Evolutionary conservation across 2,888 invertebrate species (phyloP).

Genomic region (Mesorhabditis belari): DNA sequence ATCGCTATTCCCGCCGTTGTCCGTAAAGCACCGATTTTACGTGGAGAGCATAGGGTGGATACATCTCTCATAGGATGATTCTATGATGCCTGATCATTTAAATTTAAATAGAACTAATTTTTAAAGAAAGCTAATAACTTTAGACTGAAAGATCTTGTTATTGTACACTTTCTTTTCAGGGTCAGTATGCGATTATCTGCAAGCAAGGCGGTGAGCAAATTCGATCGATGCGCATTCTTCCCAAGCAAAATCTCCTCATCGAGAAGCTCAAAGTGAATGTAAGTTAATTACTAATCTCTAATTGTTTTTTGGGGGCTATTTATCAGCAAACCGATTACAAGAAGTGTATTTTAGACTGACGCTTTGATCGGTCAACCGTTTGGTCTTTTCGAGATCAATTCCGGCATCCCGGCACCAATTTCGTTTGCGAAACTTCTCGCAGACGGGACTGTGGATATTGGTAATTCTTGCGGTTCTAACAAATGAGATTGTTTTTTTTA

Average conservation of each 20-base stretch:
- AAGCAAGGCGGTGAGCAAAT: constrained; percentile 31
- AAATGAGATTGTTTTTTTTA: background rate
- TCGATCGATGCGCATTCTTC: constrained; percentile 28
- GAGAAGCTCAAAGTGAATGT: constrained; percentile 39
- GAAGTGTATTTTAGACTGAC: background rate
- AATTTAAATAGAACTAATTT: too few relatives aligned
- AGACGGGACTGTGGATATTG: background rate
- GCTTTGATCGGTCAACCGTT: constrained; percentile 31
- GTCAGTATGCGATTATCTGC: background rate
- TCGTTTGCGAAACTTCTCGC: constrained; percentile 5
- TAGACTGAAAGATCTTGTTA: too few relatives aligned
- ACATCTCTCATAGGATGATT: too few relatives aligned
- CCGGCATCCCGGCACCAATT: constrained; percentile 11
- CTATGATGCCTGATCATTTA: too few relatives aligned
- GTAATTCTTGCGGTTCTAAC: background rate
- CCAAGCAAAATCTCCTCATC: constrained; percentile 32
- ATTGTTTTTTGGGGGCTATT: too few relatives aligned
- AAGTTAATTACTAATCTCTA: background rate
- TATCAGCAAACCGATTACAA: too few relatives aligned
- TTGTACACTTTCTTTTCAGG: background rate
- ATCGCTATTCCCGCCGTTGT: too few relatives aligned
- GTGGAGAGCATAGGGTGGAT: too few relatives aligned
- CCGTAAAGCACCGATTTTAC: too few relatives aligned
- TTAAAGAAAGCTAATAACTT: too few relatives aligned
- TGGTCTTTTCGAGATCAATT: constrained; percentile 42